A percentile compares a stretch with the other conserved stretches of the same genome.
Evolutionary conservation across 1,140 invertebrate species (phyloP).

Genomic region (Ceratina calcarata): DNA sequence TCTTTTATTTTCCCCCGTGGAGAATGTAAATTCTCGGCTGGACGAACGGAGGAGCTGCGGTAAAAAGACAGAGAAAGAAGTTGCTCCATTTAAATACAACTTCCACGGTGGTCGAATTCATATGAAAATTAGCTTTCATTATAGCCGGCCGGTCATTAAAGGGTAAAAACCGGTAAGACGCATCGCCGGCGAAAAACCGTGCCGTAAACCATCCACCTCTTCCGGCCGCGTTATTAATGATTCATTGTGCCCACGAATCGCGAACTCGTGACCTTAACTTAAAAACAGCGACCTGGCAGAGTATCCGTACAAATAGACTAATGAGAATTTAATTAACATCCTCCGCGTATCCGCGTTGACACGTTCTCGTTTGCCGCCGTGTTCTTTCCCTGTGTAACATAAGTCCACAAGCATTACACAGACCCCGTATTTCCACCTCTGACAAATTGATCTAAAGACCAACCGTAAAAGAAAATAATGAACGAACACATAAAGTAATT

Average conservation of each 20-base stretch:
- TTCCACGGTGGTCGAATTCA: constrained; percentile 4
- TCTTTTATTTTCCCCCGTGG: constrained; percentile 24
- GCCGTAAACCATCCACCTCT: background rate
- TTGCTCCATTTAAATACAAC: constrained; percentile 21
- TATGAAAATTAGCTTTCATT: constrained; percentile 36
- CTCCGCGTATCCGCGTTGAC: constrained; percentile 1
- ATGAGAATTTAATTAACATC: constrained; percentile 58
- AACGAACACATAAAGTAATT: too few species aligned
- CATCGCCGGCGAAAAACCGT: constrained; percentile 11
- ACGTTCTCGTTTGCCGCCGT: background rate
- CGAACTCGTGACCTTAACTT: constrained; percentile 10
- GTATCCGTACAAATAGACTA: constrained; percentile 6
- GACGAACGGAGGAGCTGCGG: background rate
- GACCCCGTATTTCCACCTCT: too few species aligned
- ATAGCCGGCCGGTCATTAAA: constrained; percentile 14
- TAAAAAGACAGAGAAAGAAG: background rate
- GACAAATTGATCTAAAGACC: too few species aligned
- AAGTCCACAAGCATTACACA: too few species aligned
- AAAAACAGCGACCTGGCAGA: constrained; percentile 11
- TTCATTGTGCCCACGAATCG: background rate
- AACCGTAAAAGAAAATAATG: too few species aligned
- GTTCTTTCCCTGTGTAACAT: background rate
- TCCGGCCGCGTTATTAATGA: constrained; percentile 26
- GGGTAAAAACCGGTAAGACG: constrained; percentile 12
- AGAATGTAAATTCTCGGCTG: constrained; percentile 8